Conservation (phyloP, 1,140 invertebrate genomes). For the Drosophila teissieri region DNA sequence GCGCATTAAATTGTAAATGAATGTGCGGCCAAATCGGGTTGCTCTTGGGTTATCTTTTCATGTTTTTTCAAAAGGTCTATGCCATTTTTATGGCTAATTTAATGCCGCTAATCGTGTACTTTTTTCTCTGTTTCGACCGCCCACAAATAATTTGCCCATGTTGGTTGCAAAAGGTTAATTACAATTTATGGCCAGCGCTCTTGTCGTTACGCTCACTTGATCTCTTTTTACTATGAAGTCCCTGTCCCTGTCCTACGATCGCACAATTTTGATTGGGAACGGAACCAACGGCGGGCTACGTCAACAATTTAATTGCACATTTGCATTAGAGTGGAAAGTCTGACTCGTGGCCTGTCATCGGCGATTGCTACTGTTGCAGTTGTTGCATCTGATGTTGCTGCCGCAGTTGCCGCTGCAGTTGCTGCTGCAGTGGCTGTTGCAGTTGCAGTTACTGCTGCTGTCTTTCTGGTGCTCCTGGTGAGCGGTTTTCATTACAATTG, state of each 20-base stretch:
- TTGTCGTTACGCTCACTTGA: slow-evolving; percentile 66
- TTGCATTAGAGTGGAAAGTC: slow-evolving; percentile 76
- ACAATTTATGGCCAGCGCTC: slow-evolving; percentile 72
- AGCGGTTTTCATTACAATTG: slow-evolving; percentile 70
- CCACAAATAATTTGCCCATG: slow-evolving; percentile 41
- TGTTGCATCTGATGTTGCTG: slow-evolving; percentile 16
- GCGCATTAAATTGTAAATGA: slow-evolving; percentile 44
- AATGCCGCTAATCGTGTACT: slow-evolving; percentile 18
- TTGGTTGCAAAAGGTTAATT: slow-evolving; percentile 65
- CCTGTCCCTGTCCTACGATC: slow-evolving; percentile 62
- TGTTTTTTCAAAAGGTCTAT: slow-evolving; percentile 15
- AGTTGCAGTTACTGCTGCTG: not conserved
- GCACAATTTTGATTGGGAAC: slow-evolving; percentile 70
- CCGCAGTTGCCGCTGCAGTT: not conserved
- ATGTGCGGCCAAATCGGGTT: slow-evolving; percentile 19
- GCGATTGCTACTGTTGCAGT: slow-evolving; percentile 29
- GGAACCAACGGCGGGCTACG: slow-evolving; percentile 57
- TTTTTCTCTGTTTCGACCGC: slow-evolving; percentile 33
- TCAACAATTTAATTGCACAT: slow-evolving; percentile 82
- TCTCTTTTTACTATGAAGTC: slow-evolving; percentile 21
- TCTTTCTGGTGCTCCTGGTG: slow-evolving; percentile 49
- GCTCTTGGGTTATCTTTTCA: slow-evolving; percentile 20
- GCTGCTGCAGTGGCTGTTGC: not conserved
- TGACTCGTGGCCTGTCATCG: slow-evolving; percentile 57
- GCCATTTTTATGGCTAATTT: slow-evolving; percentile 22